Percentiles rank a stretch among this genome's conserved stretches.
Evolutionary conservation across 2,888 invertebrate species (phyloP).

Genomic region (Mythimna pallens): DNA sequence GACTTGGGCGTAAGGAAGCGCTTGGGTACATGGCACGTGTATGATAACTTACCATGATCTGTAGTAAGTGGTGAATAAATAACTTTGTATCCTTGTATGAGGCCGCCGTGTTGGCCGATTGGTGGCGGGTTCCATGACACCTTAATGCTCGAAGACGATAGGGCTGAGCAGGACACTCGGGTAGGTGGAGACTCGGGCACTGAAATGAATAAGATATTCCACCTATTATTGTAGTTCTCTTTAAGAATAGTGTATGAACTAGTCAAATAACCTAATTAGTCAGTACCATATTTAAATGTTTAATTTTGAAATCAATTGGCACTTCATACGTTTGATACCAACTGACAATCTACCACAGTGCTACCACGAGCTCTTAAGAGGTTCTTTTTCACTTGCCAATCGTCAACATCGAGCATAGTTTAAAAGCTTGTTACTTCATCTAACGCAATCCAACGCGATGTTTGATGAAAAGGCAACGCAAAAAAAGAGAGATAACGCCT

Average conservation of each 20-base stretch:
- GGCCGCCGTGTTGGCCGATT: slow-evolving; percentile 91
- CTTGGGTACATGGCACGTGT: neutral
- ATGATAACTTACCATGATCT: slow-evolving; percentile 78
- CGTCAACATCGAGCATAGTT: no score
- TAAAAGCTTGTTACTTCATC: no score
- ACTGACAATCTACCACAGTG: no score
- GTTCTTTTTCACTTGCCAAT: no score
- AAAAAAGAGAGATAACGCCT: no score
- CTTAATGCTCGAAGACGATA: slow-evolving; percentile 93
- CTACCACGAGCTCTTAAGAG: no score
- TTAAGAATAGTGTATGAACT: neutral
- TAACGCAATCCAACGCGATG: no score
- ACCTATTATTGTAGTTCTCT: neutral
- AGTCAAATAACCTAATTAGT: neutral
- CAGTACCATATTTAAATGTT: no score
- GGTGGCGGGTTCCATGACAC: slow-evolving; percentile 93
- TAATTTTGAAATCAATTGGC: no score
- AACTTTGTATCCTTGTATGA: slow-evolving; percentile 94
- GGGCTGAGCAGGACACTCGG: slow-evolving; percentile 92
- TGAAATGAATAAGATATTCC: slow-evolving; percentile 67
- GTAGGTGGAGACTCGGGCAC: slow-evolving; percentile 93
- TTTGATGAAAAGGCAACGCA: no score
- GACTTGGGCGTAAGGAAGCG: no score
- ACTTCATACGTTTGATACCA: no score
- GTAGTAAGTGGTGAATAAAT: slow-evolving; percentile 91